Evolutionary conservation across 2,113 vertebrate species (phyloP).

Genomic region (Callorhinus ursinus): DNA sequence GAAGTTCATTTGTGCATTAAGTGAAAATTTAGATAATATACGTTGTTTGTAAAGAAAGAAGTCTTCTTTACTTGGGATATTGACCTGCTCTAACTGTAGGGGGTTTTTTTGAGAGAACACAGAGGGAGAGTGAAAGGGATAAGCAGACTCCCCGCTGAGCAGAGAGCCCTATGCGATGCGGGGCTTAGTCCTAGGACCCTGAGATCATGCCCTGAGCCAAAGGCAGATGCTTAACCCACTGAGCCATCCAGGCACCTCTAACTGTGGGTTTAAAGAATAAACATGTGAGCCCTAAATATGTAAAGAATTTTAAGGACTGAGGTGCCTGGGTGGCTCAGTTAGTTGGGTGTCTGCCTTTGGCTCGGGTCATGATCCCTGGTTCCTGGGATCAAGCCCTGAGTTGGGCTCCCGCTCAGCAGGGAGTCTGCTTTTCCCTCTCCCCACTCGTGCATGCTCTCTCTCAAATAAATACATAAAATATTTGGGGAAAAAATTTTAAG

Average conservation of each 20-base stretch:
- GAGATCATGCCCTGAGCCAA: background rate
- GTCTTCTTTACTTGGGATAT: background rate
- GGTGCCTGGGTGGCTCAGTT: no score
- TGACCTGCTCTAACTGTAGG: background rate
- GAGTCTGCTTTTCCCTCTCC: background rate
- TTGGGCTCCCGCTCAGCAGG: background rate
- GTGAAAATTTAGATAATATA: constrained; percentile 40
- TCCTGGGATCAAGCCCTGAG: background rate
- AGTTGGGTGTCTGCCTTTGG: no score
- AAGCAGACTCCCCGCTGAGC: background rate
- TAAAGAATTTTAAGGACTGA: background rate
- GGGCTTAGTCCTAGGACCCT: background rate
- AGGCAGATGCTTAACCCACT: no score
- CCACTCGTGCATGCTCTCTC: background rate
- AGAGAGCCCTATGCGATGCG: background rate
- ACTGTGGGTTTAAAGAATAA: background rate
- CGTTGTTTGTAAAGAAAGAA: background rate
- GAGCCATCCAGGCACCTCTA: background rate
- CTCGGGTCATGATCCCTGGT: no score
- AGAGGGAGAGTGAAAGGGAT: no score
- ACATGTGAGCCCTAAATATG: background rate
- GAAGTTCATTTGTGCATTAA: background rate
- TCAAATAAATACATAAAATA: background rate
- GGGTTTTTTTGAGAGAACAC: no score
- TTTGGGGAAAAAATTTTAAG: background rate